Evolutionary conservation across 2,888 invertebrate genomes (phyloP), one percentile per base, ranked within the genome.

Genomic region (Drosophila hamatofila): DNA sequence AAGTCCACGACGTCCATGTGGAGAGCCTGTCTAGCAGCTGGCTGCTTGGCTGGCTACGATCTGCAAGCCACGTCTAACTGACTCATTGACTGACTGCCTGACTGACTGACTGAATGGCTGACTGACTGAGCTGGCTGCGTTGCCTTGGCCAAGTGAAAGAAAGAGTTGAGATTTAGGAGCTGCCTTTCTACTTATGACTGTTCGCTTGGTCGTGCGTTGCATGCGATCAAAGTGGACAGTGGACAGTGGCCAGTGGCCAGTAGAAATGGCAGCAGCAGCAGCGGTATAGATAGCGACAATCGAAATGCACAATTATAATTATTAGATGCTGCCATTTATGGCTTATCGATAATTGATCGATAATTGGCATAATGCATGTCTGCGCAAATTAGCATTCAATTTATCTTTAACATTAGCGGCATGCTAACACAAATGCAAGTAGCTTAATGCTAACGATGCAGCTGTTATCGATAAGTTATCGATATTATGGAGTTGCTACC

Each of bases 111-210:
- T 59, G 41, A 2, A 11, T 12, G 14, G 33, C 23, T 30, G 57
- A 37, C 42, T 56, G 55, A 49, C 54, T 59, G 37, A 42, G 44
- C 21, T 59, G 33, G 25, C 61, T 59, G 46, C 46, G 46, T 51
- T 64, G 71, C 54, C 63, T 78, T 75, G 79, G 70, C 76, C 83
- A 85, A 79, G 68, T 82, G 72, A 85, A 83, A 83, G 86, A 88
- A 88, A 85, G 77, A 88, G 86, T 82, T 85, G 63, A 69, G 57
- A 60, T 44, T 48, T 39, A n/a, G 33, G 21, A 23, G 42, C 46
- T 12, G 79, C 79, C 69, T 76, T 76, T 78, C 69, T 76, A 74
- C 79, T 67, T 57, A 72, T 51, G 35, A 44, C 48, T 16, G 25
- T 42, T 51, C 39, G 37, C 46, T 23, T 41, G 16, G 21, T 35